These are phyloP conservation scores for Fopius arisanus DNA, from an alignment of 1,140 invertebrate species.

Conservation along the genomic window DNA sequence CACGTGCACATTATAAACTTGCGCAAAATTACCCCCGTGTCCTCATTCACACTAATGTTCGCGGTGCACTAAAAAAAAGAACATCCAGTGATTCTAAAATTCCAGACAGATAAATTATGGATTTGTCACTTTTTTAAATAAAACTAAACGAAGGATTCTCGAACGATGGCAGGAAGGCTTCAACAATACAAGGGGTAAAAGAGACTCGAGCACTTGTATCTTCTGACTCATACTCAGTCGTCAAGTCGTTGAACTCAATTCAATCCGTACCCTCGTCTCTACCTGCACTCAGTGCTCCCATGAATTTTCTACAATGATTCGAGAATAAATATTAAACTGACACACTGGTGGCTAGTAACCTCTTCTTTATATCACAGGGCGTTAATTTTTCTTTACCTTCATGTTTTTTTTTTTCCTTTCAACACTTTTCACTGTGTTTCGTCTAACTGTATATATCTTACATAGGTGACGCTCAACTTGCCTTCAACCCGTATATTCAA, in stretches of 20 bases:
- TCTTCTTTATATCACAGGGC: background rate
- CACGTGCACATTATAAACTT: background rate
- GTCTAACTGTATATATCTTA: slow-evolving; percentile 31
- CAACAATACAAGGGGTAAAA: background rate
- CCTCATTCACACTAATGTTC: background rate
- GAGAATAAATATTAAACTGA: background rate
- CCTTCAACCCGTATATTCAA: slow-evolving; percentile 21
- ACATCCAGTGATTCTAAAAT: too few relatives aligned
- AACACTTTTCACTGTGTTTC: slow-evolving; percentile 8
- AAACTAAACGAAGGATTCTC: background rate
- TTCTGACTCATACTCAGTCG: background rate
- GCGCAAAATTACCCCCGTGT: background rate
- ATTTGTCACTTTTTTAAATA: too few relatives aligned
- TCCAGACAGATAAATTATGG: too few relatives aligned
- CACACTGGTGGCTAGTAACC: background rate
- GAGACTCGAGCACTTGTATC: background rate
- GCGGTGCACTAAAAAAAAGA: too few relatives aligned
- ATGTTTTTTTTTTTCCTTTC: background rate
- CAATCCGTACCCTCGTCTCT: background rate
- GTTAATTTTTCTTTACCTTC: background rate
- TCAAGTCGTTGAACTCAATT: slow-evolving; percentile 11
- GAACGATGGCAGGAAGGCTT: background rate
- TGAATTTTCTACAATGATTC: too few relatives aligned
- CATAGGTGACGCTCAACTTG: slow-evolving; percentile 30
- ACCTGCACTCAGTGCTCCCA: too few relatives aligned